phyloP scores from a whole-genome alignment of 2,113 vertebrate species.

The Ctenodactylus gundi region DNA sequence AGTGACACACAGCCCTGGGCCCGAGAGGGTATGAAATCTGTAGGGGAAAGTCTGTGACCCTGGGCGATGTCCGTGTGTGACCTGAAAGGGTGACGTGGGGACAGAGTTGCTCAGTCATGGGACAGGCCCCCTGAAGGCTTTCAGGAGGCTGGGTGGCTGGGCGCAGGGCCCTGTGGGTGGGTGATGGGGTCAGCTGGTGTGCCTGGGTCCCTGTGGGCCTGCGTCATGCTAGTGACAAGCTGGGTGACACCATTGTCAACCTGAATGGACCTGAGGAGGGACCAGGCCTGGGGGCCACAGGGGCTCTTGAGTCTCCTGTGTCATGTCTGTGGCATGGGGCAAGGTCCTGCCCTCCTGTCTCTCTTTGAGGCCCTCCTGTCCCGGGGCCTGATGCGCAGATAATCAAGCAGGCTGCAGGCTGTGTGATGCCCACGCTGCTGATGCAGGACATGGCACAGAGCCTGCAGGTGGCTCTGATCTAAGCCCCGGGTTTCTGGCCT shows the following conservation, averaged over 20 bases:
- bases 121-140: background rate
- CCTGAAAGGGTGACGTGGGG: background rate
- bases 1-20: background rate
- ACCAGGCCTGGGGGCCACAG: fast-evolving
- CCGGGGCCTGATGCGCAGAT: fast-evolving
- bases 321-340: fast-evolving
- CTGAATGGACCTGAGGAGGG: fast-evolving
- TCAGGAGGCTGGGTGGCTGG: background rate
- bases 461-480: too few relatives aligned
- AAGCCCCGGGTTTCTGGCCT: background rate
- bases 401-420: background rate
- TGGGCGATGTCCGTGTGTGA: background rate
- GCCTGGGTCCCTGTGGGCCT: background rate
- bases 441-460: fast-evolving
- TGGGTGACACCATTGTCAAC: fast-evolving
- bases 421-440: fast-evolving
- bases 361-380: fast-evolving
- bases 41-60: background rate
- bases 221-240: background rate
- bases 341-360: fast-evolving
- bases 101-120: background rate
- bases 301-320: fast-evolving
- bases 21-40: background rate
- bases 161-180: background rate
- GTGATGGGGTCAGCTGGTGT: background rate